Base-by-base conservation (phyloP, 2,113 vertebrate species). In the Actinemys pallida region DNA sequence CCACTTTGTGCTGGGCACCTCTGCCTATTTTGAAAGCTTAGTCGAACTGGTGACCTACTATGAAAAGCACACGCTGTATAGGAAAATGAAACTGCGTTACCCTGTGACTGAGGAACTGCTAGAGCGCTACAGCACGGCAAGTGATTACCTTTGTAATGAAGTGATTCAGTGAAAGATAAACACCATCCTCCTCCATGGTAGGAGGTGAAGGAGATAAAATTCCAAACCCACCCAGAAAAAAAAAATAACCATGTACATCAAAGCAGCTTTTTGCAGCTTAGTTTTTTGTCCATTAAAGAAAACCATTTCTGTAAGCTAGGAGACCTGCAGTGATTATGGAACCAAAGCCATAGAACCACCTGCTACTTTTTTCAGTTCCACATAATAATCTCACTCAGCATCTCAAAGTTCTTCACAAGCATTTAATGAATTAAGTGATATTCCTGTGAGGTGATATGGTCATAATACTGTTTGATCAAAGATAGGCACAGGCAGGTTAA, bases 21-120 rank as follows among this genome's bases (percentile, higher is more conserved):
- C 99, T 0, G 99, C 99, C 5, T 99, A 99, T 95, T 99, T 99
- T 5, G 99, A 99, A 96, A 99, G 99, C 90, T 96, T 99, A 35
- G 98, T 99, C 95, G 99, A 99, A 96, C 97, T 99, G 84, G 99
- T 99, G 53, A 98, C 96, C 6, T 99, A 99, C 97, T 99, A 99
- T 1, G 98, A 97, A 97, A 99, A 99, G 95, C 99, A 99, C 11
- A 98, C 99, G 0, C 98, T 99, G 42, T 99, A 99, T 96, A 99
- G 99, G 24, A 99, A 99, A 96, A 99, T 99, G 98, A 99, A 99
- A 27, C 97, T 99, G 65, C 99, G 99, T 42, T 99, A 99, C 97
- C 99, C 99, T 0, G 99, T 99, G 93, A 99, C 99, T 0, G 99
- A 99, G 0, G 98, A 99, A 95, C 98, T 99, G 83, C 98, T 99